phyloP scores from a whole-genome alignment of 2,797 vertebrate species.

The Girardinus metallicus region DNA sequence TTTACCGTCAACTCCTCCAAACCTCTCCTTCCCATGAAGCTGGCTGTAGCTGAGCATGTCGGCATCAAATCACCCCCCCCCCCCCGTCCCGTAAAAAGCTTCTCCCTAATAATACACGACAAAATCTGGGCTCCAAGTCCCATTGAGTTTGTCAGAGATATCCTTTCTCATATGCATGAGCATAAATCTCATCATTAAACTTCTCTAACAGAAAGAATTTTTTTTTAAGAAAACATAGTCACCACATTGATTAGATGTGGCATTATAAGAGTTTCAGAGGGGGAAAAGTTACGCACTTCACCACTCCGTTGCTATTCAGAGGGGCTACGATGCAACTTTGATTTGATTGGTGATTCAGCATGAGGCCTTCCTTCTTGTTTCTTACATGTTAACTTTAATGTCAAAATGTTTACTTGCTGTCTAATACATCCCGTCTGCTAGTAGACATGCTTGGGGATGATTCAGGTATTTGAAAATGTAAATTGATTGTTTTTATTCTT shows the following conservation, averaged over 20 bases:
- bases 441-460: no score
- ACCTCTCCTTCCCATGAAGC: not conserved
- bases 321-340: not conserved
- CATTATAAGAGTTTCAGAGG: not conserved
- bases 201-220: no score
- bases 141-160: not conserved
- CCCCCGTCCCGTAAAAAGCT: not conserved
- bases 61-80: not conserved
- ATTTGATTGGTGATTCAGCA: not conserved
- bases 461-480: not conserved
- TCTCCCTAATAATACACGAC: not conserved
- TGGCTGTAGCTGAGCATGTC: not conserved
- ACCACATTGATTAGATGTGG: not conserved
- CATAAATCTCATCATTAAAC: conserved; percentile 10
- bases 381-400: no score
- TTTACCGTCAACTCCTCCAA: not conserved
- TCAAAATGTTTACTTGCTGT: not conserved
- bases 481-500: not conserved
- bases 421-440: no score
- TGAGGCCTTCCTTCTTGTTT: no score
- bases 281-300: no score
- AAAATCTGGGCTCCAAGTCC: not conserved
- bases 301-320: not conserved
- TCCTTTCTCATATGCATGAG: not conserved
- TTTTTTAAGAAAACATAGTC: not conserved